A percentile compares a stretch with the other conserved stretches of the same genome.
phyloP scores from a whole-genome alignment of 2,113 vertebrate genomes.

The Gavialis gangeticus region DNA sequence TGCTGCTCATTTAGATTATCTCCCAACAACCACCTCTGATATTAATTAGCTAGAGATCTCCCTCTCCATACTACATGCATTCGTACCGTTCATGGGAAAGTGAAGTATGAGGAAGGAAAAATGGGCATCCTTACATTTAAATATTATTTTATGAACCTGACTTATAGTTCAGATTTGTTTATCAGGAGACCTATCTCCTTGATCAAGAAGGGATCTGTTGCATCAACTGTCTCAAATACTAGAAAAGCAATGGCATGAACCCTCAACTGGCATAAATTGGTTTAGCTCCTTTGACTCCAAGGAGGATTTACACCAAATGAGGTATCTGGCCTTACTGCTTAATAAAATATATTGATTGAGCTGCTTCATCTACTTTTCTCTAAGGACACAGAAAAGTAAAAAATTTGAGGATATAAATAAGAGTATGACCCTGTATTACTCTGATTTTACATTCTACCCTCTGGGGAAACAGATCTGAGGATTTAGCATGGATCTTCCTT shows the following conservation, averaged over 20 bases:
- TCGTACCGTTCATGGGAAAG: neutral
- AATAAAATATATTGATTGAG: slow-evolving; percentile 61
- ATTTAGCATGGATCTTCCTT: slow-evolving; percentile 60
- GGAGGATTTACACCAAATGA: slow-evolving; percentile 34
- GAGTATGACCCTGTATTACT: slow-evolving; percentile 52
- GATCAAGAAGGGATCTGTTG: slow-evolving; percentile 50
- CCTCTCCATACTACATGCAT: neutral
- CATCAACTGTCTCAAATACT: slow-evolving; percentile 35
- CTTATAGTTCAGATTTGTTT: slow-evolving; percentile 37
- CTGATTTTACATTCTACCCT: slow-evolving; percentile 39
- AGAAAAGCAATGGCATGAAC: slow-evolving; percentile 40
- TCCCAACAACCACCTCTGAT: neutral
- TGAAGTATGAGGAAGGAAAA: neutral
- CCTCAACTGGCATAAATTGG: slow-evolving; percentile 46
- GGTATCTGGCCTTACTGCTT: slow-evolving; percentile 41
- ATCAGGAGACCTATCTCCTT: slow-evolving; percentile 33
- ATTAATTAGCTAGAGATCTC: slow-evolving; percentile 37
- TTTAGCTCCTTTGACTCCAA: slow-evolving; percentile 12
- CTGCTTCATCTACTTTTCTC: slow-evolving; percentile 57
- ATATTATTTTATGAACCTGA: neutral
- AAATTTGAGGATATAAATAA: slow-evolving; percentile 30
- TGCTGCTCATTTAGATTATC: slow-evolving; percentile 15
- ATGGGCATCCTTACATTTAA: neutral
- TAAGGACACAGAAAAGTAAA: slow-evolving; percentile 16
- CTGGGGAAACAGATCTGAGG: slow-evolving; percentile 35